A percentile compares a stretch with the other conserved stretches of the same genome.
Conservation (phyloP, 2,113 vertebrate species). For the Gracilinanus agilis region DNA sequence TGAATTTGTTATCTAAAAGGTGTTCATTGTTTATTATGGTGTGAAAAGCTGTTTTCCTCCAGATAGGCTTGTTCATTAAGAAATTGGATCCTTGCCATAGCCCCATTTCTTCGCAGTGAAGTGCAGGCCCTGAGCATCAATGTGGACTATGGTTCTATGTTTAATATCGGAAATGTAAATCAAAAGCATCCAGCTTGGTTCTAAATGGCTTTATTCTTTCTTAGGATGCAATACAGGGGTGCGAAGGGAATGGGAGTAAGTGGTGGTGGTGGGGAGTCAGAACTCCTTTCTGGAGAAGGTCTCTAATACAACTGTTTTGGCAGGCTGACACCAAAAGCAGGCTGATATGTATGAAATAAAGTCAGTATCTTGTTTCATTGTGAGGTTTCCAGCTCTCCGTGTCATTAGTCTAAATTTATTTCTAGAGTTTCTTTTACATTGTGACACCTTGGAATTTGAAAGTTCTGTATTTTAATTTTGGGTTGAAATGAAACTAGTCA, state of each 20-base stretch:
- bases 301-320: conserved; percentile 50
- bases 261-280: background rate
- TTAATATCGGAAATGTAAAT: conserved; percentile 84
- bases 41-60: conserved; percentile 89
- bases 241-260: background rate
- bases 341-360: conserved; percentile 77
- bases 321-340: conserved; percentile 66
- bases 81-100: conserved; percentile 85
- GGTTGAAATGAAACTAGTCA: conserved; percentile 69
- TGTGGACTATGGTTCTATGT: conserved; percentile 69
- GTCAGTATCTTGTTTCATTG: conserved; percentile 71
- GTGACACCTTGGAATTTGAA: conserved; percentile 76
- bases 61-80: conserved; percentile 89
- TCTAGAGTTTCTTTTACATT: conserved; percentile 77
- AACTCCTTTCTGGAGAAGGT: conserved; percentile 47
- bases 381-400: conserved; percentile 51
- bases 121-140: conserved; percentile 78
- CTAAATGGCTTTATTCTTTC: conserved; percentile 80
- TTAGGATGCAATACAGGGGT: conserved; percentile 72
- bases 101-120: conserved; percentile 78
- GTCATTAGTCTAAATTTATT: conserved; percentile 78
- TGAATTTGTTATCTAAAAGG: conserved; percentile 88
- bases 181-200: conserved; percentile 79
- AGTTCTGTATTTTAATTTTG: conserved; percentile 74
- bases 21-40: conserved; percentile 86